These are phyloP conservation scores for Dissostichus mawsoni DNA, from an alignment of 2,113 vertebrate species.

Conservation along the genomic window DNA sequence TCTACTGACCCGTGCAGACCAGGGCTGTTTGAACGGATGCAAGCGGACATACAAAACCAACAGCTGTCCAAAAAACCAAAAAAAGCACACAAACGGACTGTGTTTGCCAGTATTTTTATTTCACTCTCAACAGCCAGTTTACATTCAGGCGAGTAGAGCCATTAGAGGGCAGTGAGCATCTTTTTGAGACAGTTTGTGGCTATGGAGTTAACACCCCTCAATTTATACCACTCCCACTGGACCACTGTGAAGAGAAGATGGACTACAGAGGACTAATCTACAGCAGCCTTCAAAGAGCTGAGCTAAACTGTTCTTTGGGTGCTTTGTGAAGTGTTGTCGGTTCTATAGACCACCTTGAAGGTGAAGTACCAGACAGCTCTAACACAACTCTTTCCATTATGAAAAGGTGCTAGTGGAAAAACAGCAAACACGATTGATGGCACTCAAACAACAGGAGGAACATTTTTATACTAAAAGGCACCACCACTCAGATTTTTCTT, in stretches of 20 bases:
- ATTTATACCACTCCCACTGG: neutral
- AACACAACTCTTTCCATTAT: neutral
- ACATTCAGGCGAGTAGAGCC: neutral
- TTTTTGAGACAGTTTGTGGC: neutral
- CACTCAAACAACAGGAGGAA: neutral
- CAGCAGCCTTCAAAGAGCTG: neutral
- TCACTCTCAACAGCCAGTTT: constrained; percentile 17
- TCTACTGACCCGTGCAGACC: neutral
- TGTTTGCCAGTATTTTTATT: constrained; percentile 10
- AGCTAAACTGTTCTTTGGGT: neutral
- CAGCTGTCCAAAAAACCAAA: neutral
- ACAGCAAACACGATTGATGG: neutral
- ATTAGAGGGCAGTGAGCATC: constrained; percentile 1
- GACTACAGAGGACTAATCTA: neutral
- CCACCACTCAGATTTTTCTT: neutral
- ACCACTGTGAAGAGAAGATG: neutral
- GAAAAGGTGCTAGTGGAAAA: neutral
- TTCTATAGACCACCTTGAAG: neutral
- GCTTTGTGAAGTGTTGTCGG: neutral
- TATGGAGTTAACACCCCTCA: neutral
- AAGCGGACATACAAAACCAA: constrained; percentile 23
- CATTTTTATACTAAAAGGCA: neutral
- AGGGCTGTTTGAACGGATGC: neutral
- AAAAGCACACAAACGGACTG: constrained; percentile 14
- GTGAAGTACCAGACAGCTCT: neutral